Conservation (phyloP, 2,888 invertebrate species). For the Lasioglossum leucozonium region DNA sequence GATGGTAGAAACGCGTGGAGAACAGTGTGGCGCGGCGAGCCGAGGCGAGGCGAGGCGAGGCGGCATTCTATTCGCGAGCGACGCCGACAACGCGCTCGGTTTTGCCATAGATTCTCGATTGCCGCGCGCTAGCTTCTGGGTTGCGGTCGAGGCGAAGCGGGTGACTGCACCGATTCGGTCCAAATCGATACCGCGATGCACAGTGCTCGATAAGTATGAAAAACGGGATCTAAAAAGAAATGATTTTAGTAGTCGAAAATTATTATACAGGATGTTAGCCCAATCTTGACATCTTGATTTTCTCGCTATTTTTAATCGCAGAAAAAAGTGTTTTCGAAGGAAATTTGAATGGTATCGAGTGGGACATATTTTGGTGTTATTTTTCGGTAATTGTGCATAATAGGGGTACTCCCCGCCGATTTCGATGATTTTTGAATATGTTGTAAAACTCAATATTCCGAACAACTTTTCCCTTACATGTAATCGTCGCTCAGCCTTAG, state of each 20-base stretch:
- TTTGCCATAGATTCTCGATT: background rate
- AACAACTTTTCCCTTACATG: too few relatives aligned
- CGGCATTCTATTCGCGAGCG: background rate
- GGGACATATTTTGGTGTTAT: too few relatives aligned
- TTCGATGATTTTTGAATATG: too few relatives aligned
- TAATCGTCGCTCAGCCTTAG: too few relatives aligned
- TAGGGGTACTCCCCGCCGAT: too few relatives aligned
- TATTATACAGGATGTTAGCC: background rate
- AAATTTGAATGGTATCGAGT: too few relatives aligned
- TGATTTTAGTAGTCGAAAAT: background rate
- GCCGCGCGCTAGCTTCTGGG: background rate
- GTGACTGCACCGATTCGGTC: background rate
- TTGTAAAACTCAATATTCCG: too few relatives aligned
- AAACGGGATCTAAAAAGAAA: background rate
- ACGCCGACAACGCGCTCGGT: background rate
- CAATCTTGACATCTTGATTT: too few relatives aligned
- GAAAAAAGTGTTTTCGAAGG: too few relatives aligned
- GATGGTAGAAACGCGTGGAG: slow-evolving; percentile 34
- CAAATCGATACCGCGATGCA: background rate
- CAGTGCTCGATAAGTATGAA: background rate
- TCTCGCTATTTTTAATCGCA: too few relatives aligned
- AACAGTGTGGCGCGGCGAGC: background rate
- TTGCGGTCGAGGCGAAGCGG: background rate
- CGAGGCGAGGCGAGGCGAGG: background rate
- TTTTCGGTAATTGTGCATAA: too few relatives aligned